Percentiles rank a stretch among this genome's conserved stretches.
Conservation (phyloP, 2,797 vertebrate species). For the Aratinga solstitialis region DNA sequence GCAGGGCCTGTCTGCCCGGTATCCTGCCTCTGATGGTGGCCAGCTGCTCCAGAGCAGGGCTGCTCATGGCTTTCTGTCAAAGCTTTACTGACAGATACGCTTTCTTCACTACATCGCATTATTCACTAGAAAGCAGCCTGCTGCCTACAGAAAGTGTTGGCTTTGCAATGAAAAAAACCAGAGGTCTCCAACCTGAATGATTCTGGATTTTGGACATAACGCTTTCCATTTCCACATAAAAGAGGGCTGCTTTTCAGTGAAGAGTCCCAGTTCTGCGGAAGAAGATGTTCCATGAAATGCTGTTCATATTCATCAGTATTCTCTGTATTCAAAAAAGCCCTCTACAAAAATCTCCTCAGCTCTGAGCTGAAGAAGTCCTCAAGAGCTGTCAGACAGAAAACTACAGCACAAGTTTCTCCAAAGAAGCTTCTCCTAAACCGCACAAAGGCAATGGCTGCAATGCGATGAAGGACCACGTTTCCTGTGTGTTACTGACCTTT, state of each 20-base stretch:
- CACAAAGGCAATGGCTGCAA: neutral
- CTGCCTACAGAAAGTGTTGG: neutral
- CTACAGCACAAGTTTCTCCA: neutral
- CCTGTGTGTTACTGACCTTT: neutral
- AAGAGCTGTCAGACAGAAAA: neutral
- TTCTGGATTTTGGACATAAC: neutral
- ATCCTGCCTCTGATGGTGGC: slow-evolving; percentile 55
- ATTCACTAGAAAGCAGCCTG: neutral
- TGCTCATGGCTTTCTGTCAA: neutral
- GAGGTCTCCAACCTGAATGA: neutral
- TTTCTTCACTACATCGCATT: neutral
- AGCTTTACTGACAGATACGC: neutral
- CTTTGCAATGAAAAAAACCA: neutral
- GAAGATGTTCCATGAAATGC: neutral
- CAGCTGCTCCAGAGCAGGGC: slow-evolving; percentile 34
- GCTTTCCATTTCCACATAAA: neutral
- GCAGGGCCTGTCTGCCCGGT: neutral
- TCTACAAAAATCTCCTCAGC: neutral
- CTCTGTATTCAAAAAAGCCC: neutral
- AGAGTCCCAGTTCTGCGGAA: neutral
- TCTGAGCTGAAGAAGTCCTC: neutral
- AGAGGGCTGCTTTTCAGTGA: neutral
- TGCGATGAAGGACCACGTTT: rapidly evolving
- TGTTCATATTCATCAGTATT: neutral
- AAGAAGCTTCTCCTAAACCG: neutral